Conservation (phyloP, 2,888 invertebrate species). For the Eupithecia inturbata region DNA sequence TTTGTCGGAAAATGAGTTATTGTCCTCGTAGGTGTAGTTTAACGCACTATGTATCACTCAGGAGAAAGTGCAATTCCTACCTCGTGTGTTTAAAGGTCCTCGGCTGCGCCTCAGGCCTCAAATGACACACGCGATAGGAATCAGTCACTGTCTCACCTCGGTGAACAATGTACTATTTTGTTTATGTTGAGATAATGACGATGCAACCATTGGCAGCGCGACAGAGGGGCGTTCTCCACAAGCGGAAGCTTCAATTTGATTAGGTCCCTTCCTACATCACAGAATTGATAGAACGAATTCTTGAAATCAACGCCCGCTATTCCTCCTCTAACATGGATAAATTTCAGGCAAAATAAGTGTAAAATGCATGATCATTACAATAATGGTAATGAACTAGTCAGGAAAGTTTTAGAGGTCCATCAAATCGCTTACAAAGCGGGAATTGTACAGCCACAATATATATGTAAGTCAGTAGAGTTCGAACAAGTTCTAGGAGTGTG, state of each 20-base stretch:
- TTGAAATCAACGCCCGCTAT: background rate
- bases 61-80: too few species aligned
- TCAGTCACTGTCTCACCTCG: too few species aligned
- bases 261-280: conserved; percentile 7
- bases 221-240: background rate
- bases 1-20: too few species aligned
- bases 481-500: background rate
- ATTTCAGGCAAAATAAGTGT: background rate
- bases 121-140: too few species aligned
- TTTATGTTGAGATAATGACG: background rate
- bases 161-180: too few species aligned
- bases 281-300: background rate
- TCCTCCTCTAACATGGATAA: background rate
- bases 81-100: too few species aligned
- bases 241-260: conserved; percentile 11
- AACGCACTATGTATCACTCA: too few species aligned
- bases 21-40: too few species aligned
- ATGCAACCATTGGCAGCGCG: background rate
- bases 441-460: background rate
- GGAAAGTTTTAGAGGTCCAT: background rate
- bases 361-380: background rate
- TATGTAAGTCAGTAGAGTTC: background rate
- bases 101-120: too few species aligned
- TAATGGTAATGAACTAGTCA: background rate
- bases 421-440: background rate